Evolutionary conservation across 2,888 invertebrate species (phyloP).

Genomic region (Linyphia triangularis): DNA sequence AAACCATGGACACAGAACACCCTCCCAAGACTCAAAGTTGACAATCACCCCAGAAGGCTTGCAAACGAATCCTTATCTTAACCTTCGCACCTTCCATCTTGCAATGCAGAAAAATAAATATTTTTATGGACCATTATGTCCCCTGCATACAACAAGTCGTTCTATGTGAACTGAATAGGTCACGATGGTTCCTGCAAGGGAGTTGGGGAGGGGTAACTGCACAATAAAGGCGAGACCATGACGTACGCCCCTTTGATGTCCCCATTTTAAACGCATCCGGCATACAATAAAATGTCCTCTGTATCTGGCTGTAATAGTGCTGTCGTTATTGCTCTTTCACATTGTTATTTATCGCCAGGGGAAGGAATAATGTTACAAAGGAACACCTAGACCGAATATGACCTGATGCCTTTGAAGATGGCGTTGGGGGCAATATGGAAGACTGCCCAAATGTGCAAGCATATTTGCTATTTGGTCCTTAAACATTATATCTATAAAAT

Average conservation of each 20-base stretch:
- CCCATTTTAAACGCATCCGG: constrained; percentile 22
- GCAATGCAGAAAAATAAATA: constrained; percentile 21
- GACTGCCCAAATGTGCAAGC: background rate
- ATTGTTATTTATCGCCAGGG: constrained; percentile 32
- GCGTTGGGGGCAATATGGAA: background rate
- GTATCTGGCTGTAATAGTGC: constrained; percentile 1
- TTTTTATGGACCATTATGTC: constrained; percentile 31
- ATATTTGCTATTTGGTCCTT: too few relatives aligned
- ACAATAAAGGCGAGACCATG: constrained; percentile 31
- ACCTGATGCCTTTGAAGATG: background rate
- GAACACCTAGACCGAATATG: constrained; percentile 5
- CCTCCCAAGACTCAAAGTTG: background rate
- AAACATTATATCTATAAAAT: too few relatives aligned
- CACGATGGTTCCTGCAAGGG: background rate
- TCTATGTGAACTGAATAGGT: constrained; percentile 8
- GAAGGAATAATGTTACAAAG: background rate
- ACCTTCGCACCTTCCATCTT: constrained; percentile 17
- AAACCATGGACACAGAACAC: too few relatives aligned
- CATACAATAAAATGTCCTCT: constrained; percentile 27
- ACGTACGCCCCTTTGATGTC: constrained; percentile 19
- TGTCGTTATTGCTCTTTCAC: constrained; percentile 45
- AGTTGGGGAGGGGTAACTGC: background rate
- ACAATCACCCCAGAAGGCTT: background rate
- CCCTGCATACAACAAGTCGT: background rate
- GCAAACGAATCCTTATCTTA: constrained; percentile 8